These are phyloP conservation scores for Tokudaia tokunoshimensis DNA, from an alignment of 2,797 vertebrate genomes.

Conservation along the genomic window DNA sequence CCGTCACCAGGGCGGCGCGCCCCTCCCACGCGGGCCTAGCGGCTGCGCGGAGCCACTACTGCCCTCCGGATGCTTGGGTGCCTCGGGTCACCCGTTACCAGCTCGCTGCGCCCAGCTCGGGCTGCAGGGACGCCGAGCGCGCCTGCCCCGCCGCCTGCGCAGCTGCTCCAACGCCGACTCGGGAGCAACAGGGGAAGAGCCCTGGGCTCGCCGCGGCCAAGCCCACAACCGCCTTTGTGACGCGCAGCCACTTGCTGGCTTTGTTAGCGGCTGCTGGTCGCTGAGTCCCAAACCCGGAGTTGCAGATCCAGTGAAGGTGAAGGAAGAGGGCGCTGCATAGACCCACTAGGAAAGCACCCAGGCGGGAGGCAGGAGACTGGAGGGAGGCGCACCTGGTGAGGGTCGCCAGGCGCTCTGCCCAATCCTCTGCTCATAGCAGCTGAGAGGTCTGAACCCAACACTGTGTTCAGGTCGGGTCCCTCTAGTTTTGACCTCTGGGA, in stretches of 20 bases:
- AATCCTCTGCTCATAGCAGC: accelerated
- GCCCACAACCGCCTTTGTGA: conserved; percentile 69
- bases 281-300: neutral
- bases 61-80: accelerated
- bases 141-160: conserved; percentile 34
- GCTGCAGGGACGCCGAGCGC: conserved; percentile 50
- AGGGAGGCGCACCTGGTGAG: neutral
- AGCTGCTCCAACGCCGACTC: conserved; percentile 7
- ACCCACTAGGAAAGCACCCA: accelerated
- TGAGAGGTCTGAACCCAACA: neutral
- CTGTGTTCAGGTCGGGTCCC: neutral
- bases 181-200: neutral
- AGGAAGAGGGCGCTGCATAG: neutral
- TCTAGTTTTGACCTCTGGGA: neutral
- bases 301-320: accelerated
- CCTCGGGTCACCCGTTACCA: neutral
- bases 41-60: no score
- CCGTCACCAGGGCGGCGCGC: neutral
- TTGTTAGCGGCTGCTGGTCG: accelerated
- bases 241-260: neutral
- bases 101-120: neutral
- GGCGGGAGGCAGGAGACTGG: neutral
- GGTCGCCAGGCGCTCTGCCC: no score
- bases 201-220: neutral
- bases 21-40: neutral